Conservation (phyloP, 1,140 invertebrate genomes). For the Drosophila guanche region DNA sequence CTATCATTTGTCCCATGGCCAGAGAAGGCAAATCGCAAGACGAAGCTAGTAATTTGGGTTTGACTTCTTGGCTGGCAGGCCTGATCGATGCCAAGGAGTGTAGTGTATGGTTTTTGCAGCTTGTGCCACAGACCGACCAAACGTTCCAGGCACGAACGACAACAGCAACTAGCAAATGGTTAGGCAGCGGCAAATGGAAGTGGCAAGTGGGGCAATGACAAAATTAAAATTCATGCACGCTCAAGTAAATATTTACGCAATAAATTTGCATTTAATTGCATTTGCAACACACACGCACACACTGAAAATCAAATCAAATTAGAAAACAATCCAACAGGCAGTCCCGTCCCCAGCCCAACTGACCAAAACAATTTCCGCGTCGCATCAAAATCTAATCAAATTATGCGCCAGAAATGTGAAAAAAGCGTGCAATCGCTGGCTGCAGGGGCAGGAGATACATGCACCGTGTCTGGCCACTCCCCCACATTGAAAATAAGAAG, state of each 20-base stretch:
- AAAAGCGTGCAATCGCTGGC: slow-evolving; percentile 78
- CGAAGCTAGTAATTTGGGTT: slow-evolving; percentile 44
- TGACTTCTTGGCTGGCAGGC: slow-evolving; percentile 44
- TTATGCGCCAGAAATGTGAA: slow-evolving; percentile 81
- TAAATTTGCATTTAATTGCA: slow-evolving; percentile 82
- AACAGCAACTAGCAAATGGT: slow-evolving; percentile 40
- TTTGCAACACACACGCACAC: slow-evolving; percentile 45
- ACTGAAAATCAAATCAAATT: slow-evolving; percentile 78
- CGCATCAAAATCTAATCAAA: slow-evolving; percentile 78
- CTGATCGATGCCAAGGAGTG: slow-evolving; percentile 46
- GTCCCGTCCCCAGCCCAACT: slow-evolving; percentile 28
- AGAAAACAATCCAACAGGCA: slow-evolving; percentile 49
- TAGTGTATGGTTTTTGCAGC: slow-evolving; percentile 31
- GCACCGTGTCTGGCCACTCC: slow-evolving; percentile 29
- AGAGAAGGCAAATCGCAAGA: slow-evolving; percentile 41
- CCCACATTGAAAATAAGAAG: slow-evolving; percentile 73
- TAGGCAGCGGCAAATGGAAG: slow-evolving; percentile 11
- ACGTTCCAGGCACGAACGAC: too few relatives aligned
- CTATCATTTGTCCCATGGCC: slow-evolving; percentile 49
- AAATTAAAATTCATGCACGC: slow-evolving; percentile 82
- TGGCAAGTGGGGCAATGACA: slow-evolving; percentile 37
- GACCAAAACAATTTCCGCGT: slow-evolving; percentile 71
- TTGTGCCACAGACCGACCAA: too few relatives aligned
- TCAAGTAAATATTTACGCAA: slow-evolving; percentile 82
- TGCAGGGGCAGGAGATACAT: slow-evolving; percentile 29